Conservation (phyloP, 2,888 invertebrate species). For the Galeopsomyia nigrocyanea region DNA sequence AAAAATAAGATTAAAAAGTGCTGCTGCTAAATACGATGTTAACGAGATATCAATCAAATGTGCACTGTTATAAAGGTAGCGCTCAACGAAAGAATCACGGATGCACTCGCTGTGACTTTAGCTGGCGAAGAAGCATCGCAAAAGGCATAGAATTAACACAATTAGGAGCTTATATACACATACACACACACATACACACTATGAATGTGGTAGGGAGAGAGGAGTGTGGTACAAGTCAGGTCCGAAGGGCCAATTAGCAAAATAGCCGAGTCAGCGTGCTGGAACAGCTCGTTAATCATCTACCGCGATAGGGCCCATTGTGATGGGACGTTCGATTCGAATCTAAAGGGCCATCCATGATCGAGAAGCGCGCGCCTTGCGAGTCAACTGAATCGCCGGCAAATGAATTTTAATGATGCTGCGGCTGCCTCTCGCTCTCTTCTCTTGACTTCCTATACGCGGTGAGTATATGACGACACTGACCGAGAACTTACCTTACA, state of each 20-base stretch:
- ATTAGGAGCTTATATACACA: conserved; percentile 26
- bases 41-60: too few relatives aligned
- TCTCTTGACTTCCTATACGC: conserved; percentile 8
- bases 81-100: too few relatives aligned
- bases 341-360: conserved; percentile 21
- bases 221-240: neutral
- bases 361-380: conserved; percentile 1
- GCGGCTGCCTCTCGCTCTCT: too few relatives aligned
- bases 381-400: conserved; percentile 59
- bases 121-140: neutral
- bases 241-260: conserved; percentile 64
- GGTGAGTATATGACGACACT: neutral
- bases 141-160: conserved; percentile 38
- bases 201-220: too few relatives aligned
- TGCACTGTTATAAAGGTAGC: too few relatives aligned
- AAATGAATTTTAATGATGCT: conserved; percentile 65
- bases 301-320: conserved; percentile 42
- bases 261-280: conserved; percentile 66
- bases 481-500: too few relatives aligned
- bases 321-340: conserved; percentile 18
- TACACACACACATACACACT: neutral
- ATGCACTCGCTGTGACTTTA: too few relatives aligned
- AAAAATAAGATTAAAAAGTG: too few relatives aligned
- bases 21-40: too few relatives aligned
- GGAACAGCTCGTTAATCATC: conserved; percentile 67